Base-by-base conservation (phyloP, 2,113 vertebrate genomes). In the Channa maculata region DNA sequence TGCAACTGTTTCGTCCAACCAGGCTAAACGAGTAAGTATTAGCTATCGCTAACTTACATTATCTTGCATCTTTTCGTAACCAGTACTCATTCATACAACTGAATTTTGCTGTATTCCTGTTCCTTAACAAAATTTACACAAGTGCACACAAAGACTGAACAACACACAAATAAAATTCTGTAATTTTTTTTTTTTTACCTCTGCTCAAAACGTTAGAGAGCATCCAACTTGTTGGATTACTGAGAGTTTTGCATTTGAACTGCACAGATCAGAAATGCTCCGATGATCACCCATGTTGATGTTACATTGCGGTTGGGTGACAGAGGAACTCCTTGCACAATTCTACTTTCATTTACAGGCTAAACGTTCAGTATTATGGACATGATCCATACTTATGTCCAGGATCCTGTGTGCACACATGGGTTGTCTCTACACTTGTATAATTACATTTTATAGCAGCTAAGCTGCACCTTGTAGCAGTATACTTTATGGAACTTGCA, bases 1-100 rank as follows among this genome's bases (percentile, higher is more conserved):
- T 89, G 85, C 94, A 10, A 85, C 94, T 0, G 92, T 91, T 69
- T 89, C 95, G 45, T 86, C 94, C 41, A 96, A 84, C 88, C 97
- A 96, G 71, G 92, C 94, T 33, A 94, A 90, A 76, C 92, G 91
- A 71, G 94, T 95, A 57, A 92, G 92, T 91, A 10, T 41, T 7
- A 15, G 36, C 11, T 13, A 0, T 57, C 38, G 2, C 34, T 66
- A 11, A 7, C 45, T 43, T 13, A 2, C 2, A 4, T 64, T 62
- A 24, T 24, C 24, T 24, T 24, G 24, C 13, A 62, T 36, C 39
- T 36, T 36, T 43, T 55, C 24, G 24, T 24, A 24, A 24, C 44
- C 6, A 33, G 1, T 36, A 8, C 75, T 53, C 41, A 0, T 62
- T 24, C 24, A 24, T 24, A 24, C 24, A 24, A 24, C 24, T 24